phyloP scores from a whole-genome alignment of 2,888 invertebrate genomes.

The Epicampocera succincta region DNA sequence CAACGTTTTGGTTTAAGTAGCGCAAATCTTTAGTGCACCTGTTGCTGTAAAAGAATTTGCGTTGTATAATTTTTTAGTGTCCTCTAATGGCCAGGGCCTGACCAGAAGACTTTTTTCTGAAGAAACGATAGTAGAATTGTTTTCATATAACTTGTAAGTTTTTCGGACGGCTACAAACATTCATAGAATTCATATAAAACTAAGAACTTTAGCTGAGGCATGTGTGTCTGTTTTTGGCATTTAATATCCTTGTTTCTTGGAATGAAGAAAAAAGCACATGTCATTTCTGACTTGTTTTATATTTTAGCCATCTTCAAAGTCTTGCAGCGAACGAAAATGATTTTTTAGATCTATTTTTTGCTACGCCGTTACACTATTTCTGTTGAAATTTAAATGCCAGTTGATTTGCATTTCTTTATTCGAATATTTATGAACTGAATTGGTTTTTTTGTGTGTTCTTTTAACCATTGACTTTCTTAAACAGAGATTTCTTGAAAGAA shows the following conservation, averaged over 20 bases:
- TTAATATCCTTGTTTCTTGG: slow-evolving; percentile 59
- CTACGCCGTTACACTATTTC: slow-evolving; percentile 37
- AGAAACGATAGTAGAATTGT: slow-evolving; percentile 40
- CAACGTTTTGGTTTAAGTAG: background rate
- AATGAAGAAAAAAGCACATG: slow-evolving; percentile 21
- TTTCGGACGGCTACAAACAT: background rate
- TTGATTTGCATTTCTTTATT: slow-evolving; percentile 21
- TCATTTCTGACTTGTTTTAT: slow-evolving; percentile 64
- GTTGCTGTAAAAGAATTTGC: background rate
- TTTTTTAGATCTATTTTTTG: slow-evolving; percentile 53
- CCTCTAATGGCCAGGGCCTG: slow-evolving; percentile 44
- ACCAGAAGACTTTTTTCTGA: slow-evolving; percentile 45
- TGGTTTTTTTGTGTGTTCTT: background rate
- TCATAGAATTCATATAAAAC: slow-evolving; percentile 37
- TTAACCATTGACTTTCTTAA: slow-evolving; percentile 15
- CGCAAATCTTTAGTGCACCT: slow-evolving; percentile 9
- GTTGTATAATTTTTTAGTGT: background rate
- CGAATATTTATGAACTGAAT: slow-evolving; percentile 51
- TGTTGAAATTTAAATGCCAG: slow-evolving; percentile 58
- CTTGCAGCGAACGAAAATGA: slow-evolving; percentile 45
- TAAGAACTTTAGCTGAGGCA: slow-evolving; percentile 63
- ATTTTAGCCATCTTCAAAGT: slow-evolving; percentile 51
- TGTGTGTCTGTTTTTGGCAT: slow-evolving; percentile 68
- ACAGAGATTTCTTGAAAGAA: background rate
- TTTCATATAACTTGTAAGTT: slow-evolving; percentile 28